These are phyloP conservation scores for Drosophila elegans DNA, from an alignment of 1,140 invertebrate genomes.

Conservation along the genomic window DNA sequence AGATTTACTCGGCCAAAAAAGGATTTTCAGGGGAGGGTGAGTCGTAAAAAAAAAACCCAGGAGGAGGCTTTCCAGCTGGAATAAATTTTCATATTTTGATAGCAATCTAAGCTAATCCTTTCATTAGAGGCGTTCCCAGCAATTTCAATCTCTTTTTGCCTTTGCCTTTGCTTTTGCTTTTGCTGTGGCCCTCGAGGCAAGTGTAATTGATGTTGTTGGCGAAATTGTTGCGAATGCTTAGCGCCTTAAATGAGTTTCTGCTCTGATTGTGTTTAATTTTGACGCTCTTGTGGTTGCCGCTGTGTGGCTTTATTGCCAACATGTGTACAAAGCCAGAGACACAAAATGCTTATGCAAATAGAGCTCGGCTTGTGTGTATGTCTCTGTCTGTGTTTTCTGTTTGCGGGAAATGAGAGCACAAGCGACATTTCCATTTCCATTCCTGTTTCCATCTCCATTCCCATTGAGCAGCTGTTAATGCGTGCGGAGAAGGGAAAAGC, in stretches of 20 bases:
- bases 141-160: constrained; percentile 47
- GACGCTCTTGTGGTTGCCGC: constrained; percentile 36
- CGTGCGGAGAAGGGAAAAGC: constrained; percentile 18
- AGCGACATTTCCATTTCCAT: constrained; percentile 62
- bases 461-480: constrained; percentile 71
- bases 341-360: constrained; percentile 59
- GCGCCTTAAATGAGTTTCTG: constrained; percentile 82
- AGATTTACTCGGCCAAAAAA: constrained; percentile 37
- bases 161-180: too few species aligned
- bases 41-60: constrained; percentile 34
- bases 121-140: constrained; percentile 63
- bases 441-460: constrained; percentile 26
- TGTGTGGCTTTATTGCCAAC: constrained; percentile 45
- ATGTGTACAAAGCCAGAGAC: constrained; percentile 42
- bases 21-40: constrained; percentile 28
- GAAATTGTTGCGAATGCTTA: constrained; percentile 76
- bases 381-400: constrained; percentile 13
- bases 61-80: constrained; percentile 31
- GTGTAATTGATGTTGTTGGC: constrained; percentile 62
- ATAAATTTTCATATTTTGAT: constrained; percentile 68
- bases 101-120: constrained; percentile 51
- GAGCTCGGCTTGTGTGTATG: constrained; percentile 3
- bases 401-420: constrained; percentile 59
- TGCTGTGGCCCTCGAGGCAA: constrained; percentile 19
- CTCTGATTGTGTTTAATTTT: constrained; percentile 82